Evolutionary conservation across 2,113 vertebrate genomes (phyloP), one percentile per base, ranked within the genome.

Genomic region (Trichechus manatus): DNA sequence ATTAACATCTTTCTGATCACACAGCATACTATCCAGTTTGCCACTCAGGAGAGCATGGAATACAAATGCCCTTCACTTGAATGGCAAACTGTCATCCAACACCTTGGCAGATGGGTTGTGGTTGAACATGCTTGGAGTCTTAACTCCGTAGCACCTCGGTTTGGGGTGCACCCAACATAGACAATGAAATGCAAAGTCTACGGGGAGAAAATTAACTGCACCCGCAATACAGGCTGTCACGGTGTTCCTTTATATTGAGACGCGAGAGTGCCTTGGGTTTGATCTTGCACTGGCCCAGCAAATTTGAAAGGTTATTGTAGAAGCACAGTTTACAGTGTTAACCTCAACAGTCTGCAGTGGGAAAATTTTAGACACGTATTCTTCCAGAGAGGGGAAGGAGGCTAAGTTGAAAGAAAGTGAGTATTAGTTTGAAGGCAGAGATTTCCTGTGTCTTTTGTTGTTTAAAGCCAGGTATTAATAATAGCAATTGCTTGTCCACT

Each of bases 261-360:
- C 96, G 97, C 96, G 98, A 98, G 97, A 97, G 96, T 97, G 98
- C 94, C 97, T 97, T 96, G 98, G 98, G 98, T 99, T 99, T 99
- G 98, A 99, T 99, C 98, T 99, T 98, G 98, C 98, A 99, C 98
- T 99, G 99, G 98, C 98, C 98, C 98, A 98, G 98, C 98, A 98
- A 98, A 95, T 96, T 59, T 96, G 86, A 93, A 98, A 95, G 97
- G 81, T 84, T 96, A 93, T 56, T 29, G 56, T 59, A 91, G n/a
- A 96, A 96, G n/a, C 89, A 68, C 3, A 63, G 0, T 94, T 95
- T 61, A 93, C 47, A 96, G 79, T 22, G 31, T 95, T 96, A 97
- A 59, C 93, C 47, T 50, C 20, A 84, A 64, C 17, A 15, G 39
- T 25, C 95, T 97, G 23, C 33, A 79, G 33, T 87, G 44, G 78